A percentile compares a stretch with the other conserved stretches of the same genome.
Conservation (phyloP, 2,888 invertebrate species). For the Volucella bombylans region DNA sequence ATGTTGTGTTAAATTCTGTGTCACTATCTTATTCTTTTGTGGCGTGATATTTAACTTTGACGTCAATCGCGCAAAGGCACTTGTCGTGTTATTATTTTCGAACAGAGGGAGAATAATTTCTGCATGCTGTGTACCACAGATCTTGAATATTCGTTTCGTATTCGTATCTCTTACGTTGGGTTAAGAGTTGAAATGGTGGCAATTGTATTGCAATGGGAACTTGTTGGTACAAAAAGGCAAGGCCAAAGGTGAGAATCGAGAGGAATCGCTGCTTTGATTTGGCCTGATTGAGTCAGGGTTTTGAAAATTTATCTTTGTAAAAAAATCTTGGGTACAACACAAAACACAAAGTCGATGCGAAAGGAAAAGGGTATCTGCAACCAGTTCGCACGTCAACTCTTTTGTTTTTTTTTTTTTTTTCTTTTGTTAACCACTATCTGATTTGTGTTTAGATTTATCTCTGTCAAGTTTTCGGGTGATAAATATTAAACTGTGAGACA, state of each 20-base stretch:
- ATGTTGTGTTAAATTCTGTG: constrained; percentile 44
- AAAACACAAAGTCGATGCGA: no score
- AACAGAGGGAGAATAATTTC: constrained; percentile 28
- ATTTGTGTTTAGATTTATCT: no score
- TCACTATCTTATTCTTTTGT: constrained; percentile 47
- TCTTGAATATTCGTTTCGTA: neutral
- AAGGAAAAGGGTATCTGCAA: no score
- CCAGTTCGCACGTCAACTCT: no score
- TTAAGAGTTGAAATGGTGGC: constrained; percentile 8
- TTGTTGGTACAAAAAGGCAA: neutral
- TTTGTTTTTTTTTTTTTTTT: no score
- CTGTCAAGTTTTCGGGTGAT: no score
- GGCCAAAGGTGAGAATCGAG: constrained; percentile 16
- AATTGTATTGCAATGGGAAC: neutral
- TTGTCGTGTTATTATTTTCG: constrained; percentile 44
- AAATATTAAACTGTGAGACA: no score
- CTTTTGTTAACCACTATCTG: no score
- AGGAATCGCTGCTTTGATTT: neutral
- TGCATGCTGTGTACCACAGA: neutral
- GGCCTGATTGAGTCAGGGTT: neutral
- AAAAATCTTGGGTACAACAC: no score
- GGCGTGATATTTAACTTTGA: constrained; percentile 59
- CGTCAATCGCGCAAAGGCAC: constrained; percentile 56
- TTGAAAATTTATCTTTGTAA: no score
- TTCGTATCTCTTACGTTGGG: constrained; percentile 1